These are phyloP conservation scores for Lamproptera curius DNA, from an alignment of 2,888 invertebrate species.

Conservation along the genomic window DNA sequence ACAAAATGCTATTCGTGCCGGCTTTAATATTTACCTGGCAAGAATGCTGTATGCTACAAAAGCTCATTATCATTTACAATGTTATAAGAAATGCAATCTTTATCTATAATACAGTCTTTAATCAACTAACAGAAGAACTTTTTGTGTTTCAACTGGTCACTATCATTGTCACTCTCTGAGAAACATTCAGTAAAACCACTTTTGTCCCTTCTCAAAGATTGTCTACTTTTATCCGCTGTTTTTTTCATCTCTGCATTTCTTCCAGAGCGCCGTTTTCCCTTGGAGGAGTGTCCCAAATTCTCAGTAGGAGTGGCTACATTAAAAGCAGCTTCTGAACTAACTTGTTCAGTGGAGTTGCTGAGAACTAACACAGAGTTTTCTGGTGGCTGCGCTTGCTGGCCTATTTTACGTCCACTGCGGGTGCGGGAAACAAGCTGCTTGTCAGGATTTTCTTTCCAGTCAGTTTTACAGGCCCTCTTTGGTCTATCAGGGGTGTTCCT, in stretches of 20 bases:
- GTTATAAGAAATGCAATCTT: neutral
- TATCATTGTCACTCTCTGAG: conserved; percentile 66
- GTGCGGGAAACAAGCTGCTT: conserved; percentile 45
- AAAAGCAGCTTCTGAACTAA: conserved; percentile 50
- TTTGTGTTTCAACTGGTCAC: conserved; percentile 50
- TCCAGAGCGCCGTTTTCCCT: conserved; percentile 1
- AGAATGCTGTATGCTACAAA: conserved; percentile 19
- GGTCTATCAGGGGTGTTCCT: conserved; percentile 29
- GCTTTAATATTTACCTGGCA: conserved; percentile 12
- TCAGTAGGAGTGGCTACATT: conserved; percentile 45
- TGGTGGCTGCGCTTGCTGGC: conserved; percentile 38
- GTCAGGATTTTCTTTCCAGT: conserved; percentile 51
- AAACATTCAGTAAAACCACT: conserved; percentile 67
- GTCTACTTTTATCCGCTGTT: conserved; percentile 36
- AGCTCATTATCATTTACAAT: conserved; percentile 3
- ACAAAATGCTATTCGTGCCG: neutral
- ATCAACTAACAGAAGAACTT: conserved; percentile 55
- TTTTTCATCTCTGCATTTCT: conserved; percentile 34
- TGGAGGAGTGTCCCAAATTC: neutral
- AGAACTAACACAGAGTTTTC: conserved; percentile 53
- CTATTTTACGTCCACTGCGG: conserved; percentile 53
- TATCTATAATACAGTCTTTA: neutral
- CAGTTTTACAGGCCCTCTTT: conserved; percentile 38
- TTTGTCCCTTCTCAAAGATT: conserved; percentile 41
- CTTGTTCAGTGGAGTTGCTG: conserved; percentile 50